Conservation (phyloP, 2,113 vertebrate species). For the Nansenia antarctica region DNA sequence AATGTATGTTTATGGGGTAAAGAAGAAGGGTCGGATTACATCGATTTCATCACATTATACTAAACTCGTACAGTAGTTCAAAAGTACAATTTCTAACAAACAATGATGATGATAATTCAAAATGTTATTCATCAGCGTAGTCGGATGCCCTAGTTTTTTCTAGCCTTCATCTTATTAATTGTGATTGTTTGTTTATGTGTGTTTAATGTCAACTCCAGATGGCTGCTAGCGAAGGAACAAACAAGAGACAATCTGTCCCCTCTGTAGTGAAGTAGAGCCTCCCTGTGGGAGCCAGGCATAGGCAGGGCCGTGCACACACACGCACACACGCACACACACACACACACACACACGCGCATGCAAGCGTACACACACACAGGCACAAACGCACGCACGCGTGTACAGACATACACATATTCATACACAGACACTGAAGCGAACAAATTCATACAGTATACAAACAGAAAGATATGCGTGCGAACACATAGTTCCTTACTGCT, state of each 20-base stretch:
- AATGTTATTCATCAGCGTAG: neutral
- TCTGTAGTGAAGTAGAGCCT: conserved; percentile 35
- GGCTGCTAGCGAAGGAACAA: conserved; percentile 45
- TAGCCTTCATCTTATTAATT: conserved; percentile 10
- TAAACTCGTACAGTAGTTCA: neutral
- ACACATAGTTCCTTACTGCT: too few species aligned
- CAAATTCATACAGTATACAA: neutral
- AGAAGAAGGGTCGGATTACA: neutral
- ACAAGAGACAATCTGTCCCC: conserved; percentile 35
- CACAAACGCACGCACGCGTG: conserved; percentile 1
- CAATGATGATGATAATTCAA: neutral
- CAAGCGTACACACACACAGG: neutral
- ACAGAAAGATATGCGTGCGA: neutral
- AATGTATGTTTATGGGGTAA: neutral
- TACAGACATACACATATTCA: neutral
- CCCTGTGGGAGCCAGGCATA: too few species aligned
- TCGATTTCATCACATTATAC: neutral
- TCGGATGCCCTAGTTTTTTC: neutral
- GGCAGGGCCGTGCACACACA: too few species aligned
- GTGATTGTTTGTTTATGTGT: conserved; percentile 45
- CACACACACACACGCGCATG: neutral
- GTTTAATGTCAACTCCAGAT: conserved; percentile 58
- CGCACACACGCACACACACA: neutral
- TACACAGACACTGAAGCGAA: neutral
- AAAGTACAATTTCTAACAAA: neutral